These are phyloP conservation scores for Ifrita kowaldi DNA, from an alignment of 2,113 vertebrate species.

Conservation along the genomic window DNA sequence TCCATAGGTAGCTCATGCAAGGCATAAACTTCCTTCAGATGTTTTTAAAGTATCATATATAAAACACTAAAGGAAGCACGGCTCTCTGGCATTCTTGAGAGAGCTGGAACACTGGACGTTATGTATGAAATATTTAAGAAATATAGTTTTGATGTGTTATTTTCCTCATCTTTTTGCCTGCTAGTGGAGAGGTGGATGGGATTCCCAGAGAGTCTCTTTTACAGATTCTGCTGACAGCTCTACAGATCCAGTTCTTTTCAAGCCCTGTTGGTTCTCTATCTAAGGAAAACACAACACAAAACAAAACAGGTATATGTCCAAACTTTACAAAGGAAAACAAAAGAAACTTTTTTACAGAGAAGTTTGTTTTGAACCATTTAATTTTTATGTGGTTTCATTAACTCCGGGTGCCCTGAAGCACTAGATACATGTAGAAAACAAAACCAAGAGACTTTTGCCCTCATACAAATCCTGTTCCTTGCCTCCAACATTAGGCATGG, in stretches of 20 bases:
- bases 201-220: conserved; percentile 52
- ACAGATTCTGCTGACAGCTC: conserved; percentile 57
- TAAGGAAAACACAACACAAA: conserved; percentile 6
- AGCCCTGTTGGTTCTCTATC: neutral
- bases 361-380: neutral
- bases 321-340: conserved; percentile 24
- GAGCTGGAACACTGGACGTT: conserved; percentile 34
- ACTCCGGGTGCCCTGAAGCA: neutral
- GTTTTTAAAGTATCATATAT: conserved; percentile 34
- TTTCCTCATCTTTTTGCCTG: conserved; percentile 33
- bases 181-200: conserved; percentile 20
- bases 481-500: neutral
- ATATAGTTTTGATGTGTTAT: conserved; percentile 57
- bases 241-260: conserved; percentile 46
- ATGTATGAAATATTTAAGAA: conserved; percentile 62
- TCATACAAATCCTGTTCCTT: neutral
- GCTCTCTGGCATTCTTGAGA: conserved; percentile 15
- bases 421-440: neutral
- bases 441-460: neutral
- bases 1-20: neutral
- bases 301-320: neutral
- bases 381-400: neutral
- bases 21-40: conserved; percentile 5
- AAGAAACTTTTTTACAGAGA: neutral
- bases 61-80: conserved; percentile 38